Base-by-base conservation (phyloP, 1,140 invertebrate species). In the Panagrolaimus sp. region DNA sequence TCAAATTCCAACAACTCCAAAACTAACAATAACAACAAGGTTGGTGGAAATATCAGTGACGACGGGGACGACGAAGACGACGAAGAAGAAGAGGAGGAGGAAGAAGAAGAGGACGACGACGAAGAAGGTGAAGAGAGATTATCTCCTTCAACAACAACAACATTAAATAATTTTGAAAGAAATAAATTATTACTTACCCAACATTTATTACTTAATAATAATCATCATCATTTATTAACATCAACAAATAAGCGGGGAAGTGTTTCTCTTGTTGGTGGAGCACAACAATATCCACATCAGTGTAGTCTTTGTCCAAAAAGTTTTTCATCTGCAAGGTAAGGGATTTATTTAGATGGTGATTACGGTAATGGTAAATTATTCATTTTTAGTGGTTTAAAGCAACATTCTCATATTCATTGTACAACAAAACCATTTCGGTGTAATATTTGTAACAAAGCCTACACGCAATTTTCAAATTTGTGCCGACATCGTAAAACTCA, bases 401-500 rank as follows among this genome's bases (percentile, higher is more conserved):
- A 99, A 84, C 96, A 99, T 86, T 94, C 93, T 28, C 96, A 98
- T 86, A 99, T 99, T 72, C 96, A 99, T 87, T 95, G 92, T 77
- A 94, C 91, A 78, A 90, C 96, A 58, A 99, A 99, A 85, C 96
- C 96, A 2, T 98, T 98, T 84, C 90, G 91, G 86, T 88, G 87
- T 74, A 84, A 86, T 64, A 43, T 84, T 38, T 83, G 80, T 67
- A 66, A 67, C 67, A 84, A 84, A 44, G 79, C 80, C 1, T 99
- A 99, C 86, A 99, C 96, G 0, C 96, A 99, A 86, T 99, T 99
- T 84, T 98, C 95, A 14, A 99, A 99, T 84, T 87, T 99, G 75
- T 99, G 96, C 83, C 90, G 96, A 21, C 96, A 99, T 86, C 97
- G 96, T 83, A 91, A 96, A 71, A 97, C 98, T 92, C 96, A 99